A percentile compares a stretch with the other conserved stretches of the same genome.
These are phyloP conservation scores for Priapulus caudatus DNA, from an alignment of 2,888 invertebrate species.

Conservation along the genomic window DNA sequence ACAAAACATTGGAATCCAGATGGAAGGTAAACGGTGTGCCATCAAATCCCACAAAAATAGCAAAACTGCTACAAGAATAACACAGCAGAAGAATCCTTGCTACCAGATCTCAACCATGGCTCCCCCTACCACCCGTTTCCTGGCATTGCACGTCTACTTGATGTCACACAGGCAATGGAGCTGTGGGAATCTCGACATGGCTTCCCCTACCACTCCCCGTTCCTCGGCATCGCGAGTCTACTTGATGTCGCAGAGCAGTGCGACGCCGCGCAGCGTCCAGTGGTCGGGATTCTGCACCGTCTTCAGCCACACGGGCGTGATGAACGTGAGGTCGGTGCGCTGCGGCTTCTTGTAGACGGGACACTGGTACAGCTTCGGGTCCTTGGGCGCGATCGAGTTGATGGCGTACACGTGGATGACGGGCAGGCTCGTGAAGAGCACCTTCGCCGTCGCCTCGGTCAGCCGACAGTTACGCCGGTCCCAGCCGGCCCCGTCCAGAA, in stretches of 20 bases:
- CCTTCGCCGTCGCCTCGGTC: slow-evolving; percentile 65
- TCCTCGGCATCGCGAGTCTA: too few relatives aligned
- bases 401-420: slow-evolving; percentile 68
- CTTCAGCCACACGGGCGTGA: slow-evolving; percentile 56
- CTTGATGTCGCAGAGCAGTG: slow-evolving; percentile 78
- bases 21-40: too few relatives aligned
- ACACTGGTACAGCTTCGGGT: slow-evolving; percentile 54
- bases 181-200: too few relatives aligned
- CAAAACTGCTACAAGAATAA: too few relatives aligned
- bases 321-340: slow-evolving; percentile 68
- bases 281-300: slow-evolving; percentile 54
- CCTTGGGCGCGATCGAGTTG: slow-evolving; percentile 51
- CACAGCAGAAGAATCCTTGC: too few relatives aligned
- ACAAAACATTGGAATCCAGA: too few relatives aligned
- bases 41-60: too few relatives aligned
- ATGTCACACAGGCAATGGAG: too few relatives aligned
- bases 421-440: slow-evolving; percentile 63
- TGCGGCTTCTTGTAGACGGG: slow-evolving; percentile 78
- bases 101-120: too few relatives aligned
- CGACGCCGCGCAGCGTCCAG: slow-evolving; percentile 92
- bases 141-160: too few relatives aligned
- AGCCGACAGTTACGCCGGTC: slow-evolving; percentile 58
- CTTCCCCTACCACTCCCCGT: too few relatives aligned
- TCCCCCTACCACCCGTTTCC: too few relatives aligned
- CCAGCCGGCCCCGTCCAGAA: slow-evolving; percentile 78